Evolutionary conservation across 1,140 invertebrate species (phyloP), one percentile per base, ranked within the genome.

Genomic region (Portunus trituberculatus): DNA sequence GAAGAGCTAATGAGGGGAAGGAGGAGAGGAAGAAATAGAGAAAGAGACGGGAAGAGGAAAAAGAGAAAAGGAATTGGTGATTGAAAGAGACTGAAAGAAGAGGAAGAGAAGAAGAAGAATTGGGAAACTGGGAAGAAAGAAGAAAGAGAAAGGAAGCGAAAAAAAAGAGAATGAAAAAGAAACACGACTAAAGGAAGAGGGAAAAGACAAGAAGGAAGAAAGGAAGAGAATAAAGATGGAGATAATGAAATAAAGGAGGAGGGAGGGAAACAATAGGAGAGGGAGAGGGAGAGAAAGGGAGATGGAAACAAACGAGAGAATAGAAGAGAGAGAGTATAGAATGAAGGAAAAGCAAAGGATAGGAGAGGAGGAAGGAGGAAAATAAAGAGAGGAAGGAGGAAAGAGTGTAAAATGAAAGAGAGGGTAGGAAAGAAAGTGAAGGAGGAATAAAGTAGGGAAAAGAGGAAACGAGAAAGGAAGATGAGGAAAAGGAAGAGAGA

Each of bases 171-270:
- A 87, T 3, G 86, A 20, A 88, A 32, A 4, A 76, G 67, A n/a
- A n/a, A 76, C 20, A n/a, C 20, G 67, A 76, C 12, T n/a, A n/a
- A 20, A n/a, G 67, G 52, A 59, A 59, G 52, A 59, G 0, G 12
- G 10, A 59, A 59, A 59, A 59, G 52, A 59, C 1, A 90, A 29
- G n/a, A 20, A 45, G 88, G 31, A 45, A 8, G 32, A 45, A 29
- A 32, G 32, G 45, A 25, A 32, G 88, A 90, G 88, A 90, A 45
- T 16, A 45, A 39, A 90, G 88, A 90, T 31, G 45, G 88, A 39
- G 39, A 39, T 1, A 39, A 39, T 39, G 52, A 59, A 59, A 59
- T 14, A 59, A 59, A 59, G 16, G 8, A 52, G 48, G 48, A 14
- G 52, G 16, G 52, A 59, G 52, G 52, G 52, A 59, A 59, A 59